Base-by-base conservation (phyloP, 2,797 vertebrate genomes). In the Lepus oiostolus region DNA sequence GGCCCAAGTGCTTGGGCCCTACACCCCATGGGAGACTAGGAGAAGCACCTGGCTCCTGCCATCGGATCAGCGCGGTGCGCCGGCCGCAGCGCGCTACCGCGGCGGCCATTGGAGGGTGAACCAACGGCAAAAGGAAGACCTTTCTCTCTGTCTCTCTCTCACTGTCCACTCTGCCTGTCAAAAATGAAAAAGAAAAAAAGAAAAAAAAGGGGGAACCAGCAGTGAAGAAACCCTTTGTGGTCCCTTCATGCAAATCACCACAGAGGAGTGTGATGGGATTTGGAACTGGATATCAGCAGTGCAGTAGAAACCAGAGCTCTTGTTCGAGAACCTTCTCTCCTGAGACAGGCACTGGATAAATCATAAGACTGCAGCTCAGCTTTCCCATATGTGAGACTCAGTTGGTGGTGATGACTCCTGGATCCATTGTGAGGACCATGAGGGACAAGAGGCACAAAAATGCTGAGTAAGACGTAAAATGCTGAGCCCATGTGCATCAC, bases 401-500 rank as follows among this genome's bases (percentile, higher is more conserved):
- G 16, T 19, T 2, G 16, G 28, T 4, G 7, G 13, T 2, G 52
- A 26, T 0, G 4, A 22, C 30, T 62, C 52, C 62, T 7, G 7
- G 54, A 60, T 9, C 21, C 19, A 0, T 0, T 0, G 6, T 17
- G 50, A 62, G 42, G 35, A 67, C 28, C 62, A 0, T 2, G 11
- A 21, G 2, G 28, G 32, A 4, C 58, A 21, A 21, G 11, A 65
- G 19, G 21, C 58, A 6, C 7, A 19, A n/a, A 42, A 67, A 24
- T 3, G 12, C 35, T 54, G 32, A 11, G 32, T 11, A 47, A 58
- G 80, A 77, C 2, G 9, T 4, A 35, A 22, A 26, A 74, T 9
- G 42, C 35, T 11, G 58, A 72, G 68, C 58, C 35, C 26, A 0
- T 0, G 62, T 2, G 21, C 24, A 21, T 19, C 1, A 1, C 19